These are phyloP conservation scores for Myotis myotis DNA, from an alignment of 2,797 vertebrate genomes.

Conservation along the genomic window DNA sequence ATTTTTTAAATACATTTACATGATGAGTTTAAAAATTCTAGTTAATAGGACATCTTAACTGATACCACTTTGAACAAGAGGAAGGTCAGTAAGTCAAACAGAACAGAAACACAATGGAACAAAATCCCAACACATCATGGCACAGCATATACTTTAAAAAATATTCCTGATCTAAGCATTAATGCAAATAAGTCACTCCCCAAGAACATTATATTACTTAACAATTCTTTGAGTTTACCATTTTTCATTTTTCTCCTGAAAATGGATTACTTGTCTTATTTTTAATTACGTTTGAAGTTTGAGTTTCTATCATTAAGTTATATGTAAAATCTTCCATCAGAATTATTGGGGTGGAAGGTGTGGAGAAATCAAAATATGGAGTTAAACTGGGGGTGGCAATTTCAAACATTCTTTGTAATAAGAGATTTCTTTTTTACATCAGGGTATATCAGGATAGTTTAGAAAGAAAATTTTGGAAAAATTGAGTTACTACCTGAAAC, in stretches of 20 bases:
- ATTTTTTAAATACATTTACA: background rate
- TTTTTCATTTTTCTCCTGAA: slow-evolving; percentile 53
- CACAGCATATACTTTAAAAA: slow-evolving; percentile 2
- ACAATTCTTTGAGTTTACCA: slow-evolving; percentile 37
- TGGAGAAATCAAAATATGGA: slow-evolving; percentile 16
- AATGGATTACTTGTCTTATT: slow-evolving; percentile 33
- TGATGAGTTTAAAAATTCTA: slow-evolving; percentile 7
- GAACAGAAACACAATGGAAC: background rate
- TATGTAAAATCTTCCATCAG: background rate
- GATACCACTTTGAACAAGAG: slow-evolving; percentile 13
- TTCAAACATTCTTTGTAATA: slow-evolving; percentile 21
- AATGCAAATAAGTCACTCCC: slow-evolving; percentile 50
- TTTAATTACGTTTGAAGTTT: slow-evolving; percentile 32
- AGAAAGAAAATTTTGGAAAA: background rate
- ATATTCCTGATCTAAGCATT: slow-evolving; percentile 50
- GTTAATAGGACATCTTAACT: slow-evolving; percentile 34
- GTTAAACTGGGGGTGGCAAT: background rate
- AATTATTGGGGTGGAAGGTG: background rate
- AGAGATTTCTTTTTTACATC: slow-evolving; percentile 25
- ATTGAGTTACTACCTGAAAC: background rate
- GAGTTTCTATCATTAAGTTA: slow-evolving; percentile 33
- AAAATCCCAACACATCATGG: background rate
- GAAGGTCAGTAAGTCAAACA: slow-evolving; percentile 24
- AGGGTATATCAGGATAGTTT: background rate
- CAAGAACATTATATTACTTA: slow-evolving; percentile 2